phyloP scores from a whole-genome alignment of 2,888 invertebrate genomes.

The Orthosia gracilis region DNA sequence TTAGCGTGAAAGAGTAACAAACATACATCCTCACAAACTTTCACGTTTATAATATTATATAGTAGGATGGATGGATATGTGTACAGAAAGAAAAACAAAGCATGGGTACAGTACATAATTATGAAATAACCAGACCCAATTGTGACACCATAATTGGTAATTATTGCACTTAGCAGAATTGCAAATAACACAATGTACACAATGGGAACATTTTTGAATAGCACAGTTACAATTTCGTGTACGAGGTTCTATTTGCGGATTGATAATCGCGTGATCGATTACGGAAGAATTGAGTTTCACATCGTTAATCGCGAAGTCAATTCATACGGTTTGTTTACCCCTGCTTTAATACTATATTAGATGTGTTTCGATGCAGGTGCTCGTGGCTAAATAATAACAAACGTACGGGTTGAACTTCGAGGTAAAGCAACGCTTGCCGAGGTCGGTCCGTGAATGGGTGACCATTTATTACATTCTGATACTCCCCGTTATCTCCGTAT shows the following conservation, averaged over 20 bases:
- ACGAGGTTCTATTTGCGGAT: constrained; percentile 35
- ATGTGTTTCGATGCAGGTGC: constrained; percentile 6
- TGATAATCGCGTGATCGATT: constrained; percentile 57
- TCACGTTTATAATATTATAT: no score
- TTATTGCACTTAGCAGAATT: constrained; percentile 17
- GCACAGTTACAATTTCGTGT: constrained; percentile 27
- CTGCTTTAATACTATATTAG: constrained; percentile 23
- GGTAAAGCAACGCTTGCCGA: no score
- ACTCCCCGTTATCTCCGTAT: no score
- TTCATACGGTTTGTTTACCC: constrained; percentile 42
- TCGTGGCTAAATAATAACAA: no score
- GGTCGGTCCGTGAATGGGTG: no score
- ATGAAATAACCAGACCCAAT: constrained; percentile 9
- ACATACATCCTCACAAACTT: no score
- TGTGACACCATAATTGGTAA: constrained; percentile 38
- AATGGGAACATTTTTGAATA: constrained; percentile 37
- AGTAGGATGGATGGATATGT: no score
- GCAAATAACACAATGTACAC: constrained; percentile 30
- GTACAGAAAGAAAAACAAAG: constrained; percentile 17
- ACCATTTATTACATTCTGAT: no score
- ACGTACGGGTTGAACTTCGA: no score
- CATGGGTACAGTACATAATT: not conserved
- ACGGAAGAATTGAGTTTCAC: constrained; percentile 53
- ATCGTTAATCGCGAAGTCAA: constrained; percentile 46
- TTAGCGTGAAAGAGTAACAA: no score